phyloP scores from a whole-genome alignment of 2,888 invertebrate genomes.

The Philereme vetulata region DNA sequence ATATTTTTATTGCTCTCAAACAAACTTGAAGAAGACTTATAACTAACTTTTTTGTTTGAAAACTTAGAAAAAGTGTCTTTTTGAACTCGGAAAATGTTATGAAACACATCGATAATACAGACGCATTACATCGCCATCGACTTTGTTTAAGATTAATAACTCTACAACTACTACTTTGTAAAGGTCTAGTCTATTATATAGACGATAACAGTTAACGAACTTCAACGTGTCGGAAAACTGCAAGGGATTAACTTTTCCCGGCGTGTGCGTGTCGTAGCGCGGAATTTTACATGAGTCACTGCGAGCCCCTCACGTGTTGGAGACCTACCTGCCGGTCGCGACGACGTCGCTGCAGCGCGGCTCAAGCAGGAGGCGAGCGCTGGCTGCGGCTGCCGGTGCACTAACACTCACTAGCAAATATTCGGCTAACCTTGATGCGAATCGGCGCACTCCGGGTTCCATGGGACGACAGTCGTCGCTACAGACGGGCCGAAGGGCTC shows the following conservation, averaged over 20 bases:
- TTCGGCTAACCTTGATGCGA: conserved; percentile 83
- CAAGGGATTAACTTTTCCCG: conserved; percentile 28
- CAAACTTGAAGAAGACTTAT: background rate
- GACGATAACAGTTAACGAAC: background rate
- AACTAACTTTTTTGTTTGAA: no score
- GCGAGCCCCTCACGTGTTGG: conserved; percentile 62
- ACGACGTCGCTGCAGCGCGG: conserved; percentile 65
- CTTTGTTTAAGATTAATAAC: no score
- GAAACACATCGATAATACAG: background rate
- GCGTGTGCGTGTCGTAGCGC: conserved; percentile 42
- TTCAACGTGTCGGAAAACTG: conserved; percentile 9
- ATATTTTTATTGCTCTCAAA: background rate
- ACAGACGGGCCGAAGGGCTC: conserved; percentile 77
- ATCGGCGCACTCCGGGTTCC: conserved; percentile 83
- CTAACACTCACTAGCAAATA: conserved; percentile 81
- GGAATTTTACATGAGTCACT: conserved; percentile 66
- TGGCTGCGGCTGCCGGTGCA: conserved; percentile 59
- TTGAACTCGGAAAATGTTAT: background rate
- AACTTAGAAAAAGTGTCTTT: no score
- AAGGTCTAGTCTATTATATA: no score
- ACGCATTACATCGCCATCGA: no score
- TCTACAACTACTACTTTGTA: no score
- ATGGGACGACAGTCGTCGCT: conserved; percentile 79
- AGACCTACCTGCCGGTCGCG: conserved; percentile 71
- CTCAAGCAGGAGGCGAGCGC: conserved; percentile 59